Conservation (phyloP, 2,888 invertebrate species). For the Craniophora ligustri region DNA sequence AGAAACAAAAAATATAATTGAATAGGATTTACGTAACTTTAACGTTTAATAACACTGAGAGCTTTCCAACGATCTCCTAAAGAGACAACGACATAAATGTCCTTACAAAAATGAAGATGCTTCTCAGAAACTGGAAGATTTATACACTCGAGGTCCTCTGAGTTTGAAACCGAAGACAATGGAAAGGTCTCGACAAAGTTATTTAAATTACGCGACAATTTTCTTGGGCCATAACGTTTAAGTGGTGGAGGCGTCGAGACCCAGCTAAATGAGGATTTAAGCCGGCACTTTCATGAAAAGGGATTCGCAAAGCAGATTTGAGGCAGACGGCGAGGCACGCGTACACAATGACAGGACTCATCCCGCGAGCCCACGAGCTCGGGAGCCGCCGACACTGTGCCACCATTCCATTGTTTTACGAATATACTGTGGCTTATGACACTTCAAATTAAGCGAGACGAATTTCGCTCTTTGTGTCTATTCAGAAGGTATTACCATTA, state of each 20-base stretch:
- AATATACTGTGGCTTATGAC: slow-evolving; percentile 75
- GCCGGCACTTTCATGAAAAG: slow-evolving; percentile 79
- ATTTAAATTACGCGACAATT: slow-evolving; percentile 86
- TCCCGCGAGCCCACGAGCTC: slow-evolving; percentile 55
- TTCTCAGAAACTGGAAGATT: slow-evolving; percentile 68
- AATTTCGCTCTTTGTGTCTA: slow-evolving; percentile 66
- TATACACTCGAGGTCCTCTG: slow-evolving; percentile 72
- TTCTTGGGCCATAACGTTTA: slow-evolving; percentile 80
- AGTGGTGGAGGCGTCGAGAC: slow-evolving; percentile 79
- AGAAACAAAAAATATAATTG: slow-evolving; percentile 27
- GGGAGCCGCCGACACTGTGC: slow-evolving; percentile 62
- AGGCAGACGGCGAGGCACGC: slow-evolving; percentile 67
- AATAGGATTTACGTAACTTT: slow-evolving; percentile 51
- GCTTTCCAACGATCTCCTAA: slow-evolving; percentile 46
- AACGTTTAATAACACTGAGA: slow-evolving; percentile 59
- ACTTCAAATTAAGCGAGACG: slow-evolving; percentile 75
- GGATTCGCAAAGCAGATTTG: slow-evolving; percentile 83
- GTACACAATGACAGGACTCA: slow-evolving; percentile 74
- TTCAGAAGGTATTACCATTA: slow-evolving; percentile 43
- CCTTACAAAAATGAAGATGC: slow-evolving; percentile 68
- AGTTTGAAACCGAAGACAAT: slow-evolving; percentile 75
- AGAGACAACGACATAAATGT: slow-evolving; percentile 60
- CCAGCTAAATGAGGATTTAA: slow-evolving; percentile 85
- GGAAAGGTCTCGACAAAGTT: slow-evolving; percentile 76
- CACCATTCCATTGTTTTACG: slow-evolving; percentile 83